Percentiles rank a stretch among this genome's conserved stretches.
Evolutionary conservation across 1,140 invertebrate genomes (phyloP).

Genomic region (Zaprionus kolodkinae): DNA sequence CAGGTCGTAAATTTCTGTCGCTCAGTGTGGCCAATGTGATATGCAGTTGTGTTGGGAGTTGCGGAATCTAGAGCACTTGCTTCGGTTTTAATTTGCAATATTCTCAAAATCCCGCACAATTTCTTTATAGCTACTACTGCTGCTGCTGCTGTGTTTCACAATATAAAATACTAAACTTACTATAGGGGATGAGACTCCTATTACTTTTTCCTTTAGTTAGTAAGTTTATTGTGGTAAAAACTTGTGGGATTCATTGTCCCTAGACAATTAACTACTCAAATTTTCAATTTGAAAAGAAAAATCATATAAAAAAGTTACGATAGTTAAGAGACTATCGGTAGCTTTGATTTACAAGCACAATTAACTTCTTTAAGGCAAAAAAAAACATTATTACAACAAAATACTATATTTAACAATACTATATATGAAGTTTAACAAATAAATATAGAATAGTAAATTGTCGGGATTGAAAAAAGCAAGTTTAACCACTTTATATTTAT

Average conservation of each 20-base stretch:
- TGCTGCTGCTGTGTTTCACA: not conserved
- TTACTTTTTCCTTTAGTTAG: not conserved
- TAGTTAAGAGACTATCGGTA: not conserved
- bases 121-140: conserved; percentile 11
- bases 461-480: no score
- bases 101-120: not conserved
- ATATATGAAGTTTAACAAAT: not conserved
- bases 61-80: conserved; percentile 13
- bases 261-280: not conserved
- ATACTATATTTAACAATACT: not conserved
- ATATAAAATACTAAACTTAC: conserved; percentile 5
- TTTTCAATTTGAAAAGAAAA: not conserved
- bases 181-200: not conserved
- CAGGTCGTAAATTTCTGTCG: conserved; percentile 47
- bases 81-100: conserved; percentile 33
- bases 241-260: not conserved
- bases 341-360: no score
- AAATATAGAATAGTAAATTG: no score
- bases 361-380: not conserved
- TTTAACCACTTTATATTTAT: no score
- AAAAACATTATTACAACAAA: no score
- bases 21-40: conserved; percentile 34
- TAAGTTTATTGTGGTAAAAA: not conserved
- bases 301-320: not conserved
- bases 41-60: conserved; percentile 23